Evolutionary conservation across 1,140 invertebrate genomes (phyloP).

Genomic region (Leptinotarsa texana): DNA sequence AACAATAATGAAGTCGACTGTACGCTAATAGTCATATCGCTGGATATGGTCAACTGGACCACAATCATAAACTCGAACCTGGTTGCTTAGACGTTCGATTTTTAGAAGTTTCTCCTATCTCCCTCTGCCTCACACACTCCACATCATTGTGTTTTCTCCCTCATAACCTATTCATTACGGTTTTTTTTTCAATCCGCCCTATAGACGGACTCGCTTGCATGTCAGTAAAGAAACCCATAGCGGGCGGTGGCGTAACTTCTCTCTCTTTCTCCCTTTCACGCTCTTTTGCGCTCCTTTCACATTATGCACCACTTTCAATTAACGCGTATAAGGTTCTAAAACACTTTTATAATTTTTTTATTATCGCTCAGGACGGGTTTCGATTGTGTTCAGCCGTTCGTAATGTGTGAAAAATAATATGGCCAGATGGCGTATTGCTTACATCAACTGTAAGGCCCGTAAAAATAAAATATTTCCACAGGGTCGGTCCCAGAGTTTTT

Average conservation of each 20-base stretch:
- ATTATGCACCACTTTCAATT: conserved; percentile 28
- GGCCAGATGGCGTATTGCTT: conserved; percentile 32
- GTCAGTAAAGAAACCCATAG: conserved; percentile 1
- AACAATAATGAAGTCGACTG: too few species aligned
- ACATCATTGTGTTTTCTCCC: too few species aligned
- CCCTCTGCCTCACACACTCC: too few species aligned
- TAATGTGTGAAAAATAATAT: conserved; percentile 33
- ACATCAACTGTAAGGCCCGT: conserved; percentile 18
- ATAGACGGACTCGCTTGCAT: background rate
- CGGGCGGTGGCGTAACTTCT: conserved; percentile 1
- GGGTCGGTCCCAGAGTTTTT: background rate
- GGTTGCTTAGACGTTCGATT: too few species aligned
- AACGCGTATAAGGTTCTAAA: conserved; percentile 19
- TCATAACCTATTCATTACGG: background rate
- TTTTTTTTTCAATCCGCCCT: background rate
- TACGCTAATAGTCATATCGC: too few species aligned
- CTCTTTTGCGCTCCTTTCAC: background rate
- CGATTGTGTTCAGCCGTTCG: conserved; percentile 27
- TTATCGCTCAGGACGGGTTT: conserved; percentile 23
- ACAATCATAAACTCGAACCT: too few species aligned
- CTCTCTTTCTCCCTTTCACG: background rate
- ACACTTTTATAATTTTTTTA: conserved; percentile 26
- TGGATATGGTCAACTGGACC: too few species aligned
- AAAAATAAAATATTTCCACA: conserved; percentile 2
- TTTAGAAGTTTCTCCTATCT: too few species aligned